Conservation (phyloP, 2,888 invertebrate genomes). For the Reticulitermes lucifugus region DNA sequence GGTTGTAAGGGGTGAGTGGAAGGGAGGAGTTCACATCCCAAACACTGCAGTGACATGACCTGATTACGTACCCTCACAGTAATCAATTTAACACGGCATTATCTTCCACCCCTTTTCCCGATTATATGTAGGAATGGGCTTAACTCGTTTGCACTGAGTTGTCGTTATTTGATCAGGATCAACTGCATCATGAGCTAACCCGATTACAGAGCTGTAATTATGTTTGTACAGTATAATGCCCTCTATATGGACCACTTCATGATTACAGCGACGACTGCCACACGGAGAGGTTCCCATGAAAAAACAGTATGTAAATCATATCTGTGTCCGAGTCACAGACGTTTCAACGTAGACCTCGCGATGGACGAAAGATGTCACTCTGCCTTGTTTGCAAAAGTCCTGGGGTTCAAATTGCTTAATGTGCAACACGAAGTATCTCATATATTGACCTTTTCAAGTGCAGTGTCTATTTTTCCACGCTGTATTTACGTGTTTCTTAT, state of each 20-base stretch:
- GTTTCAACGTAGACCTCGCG: too few species aligned
- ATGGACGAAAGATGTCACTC: too few species aligned
- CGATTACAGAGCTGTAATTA: constrained; percentile 36
- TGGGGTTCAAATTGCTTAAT: too few species aligned
- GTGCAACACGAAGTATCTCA: too few species aligned
- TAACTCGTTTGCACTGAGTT: constrained; percentile 10
- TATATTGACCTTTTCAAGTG: too few species aligned
- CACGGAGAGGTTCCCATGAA: neutral
- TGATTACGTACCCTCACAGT: constrained; percentile 16
- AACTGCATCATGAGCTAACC: constrained; percentile 14
- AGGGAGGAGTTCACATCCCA: neutral
- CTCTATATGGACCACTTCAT: neutral
- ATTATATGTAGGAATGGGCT: constrained; percentile 9
- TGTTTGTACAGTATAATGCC: constrained; percentile 26
- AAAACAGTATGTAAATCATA: neutral
- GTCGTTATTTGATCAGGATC: constrained; percentile 33
- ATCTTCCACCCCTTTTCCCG: constrained; percentile 20
- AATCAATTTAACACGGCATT: constrained; percentile 37
- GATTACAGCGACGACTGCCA: neutral
- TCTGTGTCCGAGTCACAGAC: neutral
- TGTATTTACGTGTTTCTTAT: too few species aligned
- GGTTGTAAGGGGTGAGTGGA: neutral
- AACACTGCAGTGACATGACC: constrained; percentile 5
- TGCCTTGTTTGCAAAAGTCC: too few species aligned
- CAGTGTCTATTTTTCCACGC: too few species aligned